phyloP scores from a whole-genome alignment of 2,113 vertebrate genomes.

The Drymodes brunneopygia region DNA sequence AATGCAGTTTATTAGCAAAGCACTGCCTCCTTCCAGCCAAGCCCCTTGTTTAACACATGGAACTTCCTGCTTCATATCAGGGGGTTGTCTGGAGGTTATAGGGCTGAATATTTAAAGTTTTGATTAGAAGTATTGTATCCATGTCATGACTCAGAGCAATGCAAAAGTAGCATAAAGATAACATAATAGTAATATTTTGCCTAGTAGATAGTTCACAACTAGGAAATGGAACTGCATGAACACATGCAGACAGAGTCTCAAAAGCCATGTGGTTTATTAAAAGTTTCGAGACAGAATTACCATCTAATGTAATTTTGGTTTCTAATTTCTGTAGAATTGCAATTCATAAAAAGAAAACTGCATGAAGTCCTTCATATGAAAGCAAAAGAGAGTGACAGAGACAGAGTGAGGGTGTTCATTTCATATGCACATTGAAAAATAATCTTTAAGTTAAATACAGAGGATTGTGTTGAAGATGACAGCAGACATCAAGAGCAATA shows the following conservation, averaged over 20 bases:
- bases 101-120: constrained; percentile 13
- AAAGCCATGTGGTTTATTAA: constrained; percentile 18
- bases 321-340: not conserved
- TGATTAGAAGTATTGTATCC: not conserved
- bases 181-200: not conserved
- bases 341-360: not conserved
- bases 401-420: not conserved
- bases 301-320: constrained; percentile 51
- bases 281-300: constrained; percentile 37
- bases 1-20: constrained; percentile 61
- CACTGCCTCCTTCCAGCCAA: constrained; percentile 33
- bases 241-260: not conserved
- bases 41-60: constrained; percentile 1
- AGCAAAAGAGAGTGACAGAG: not conserved
- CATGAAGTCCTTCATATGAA: not conserved
- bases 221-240: not conserved
- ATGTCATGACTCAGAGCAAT: not conserved
- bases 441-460: not conserved
- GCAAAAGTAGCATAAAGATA: not conserved
- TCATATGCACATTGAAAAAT: not conserved
- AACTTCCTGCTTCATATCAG: constrained; percentile 14
- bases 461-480: not conserved
- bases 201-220: not conserved
- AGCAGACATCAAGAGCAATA: not conserved
- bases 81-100: constrained; percentile 8